These are phyloP conservation scores for Kryptolebias marmoratus DNA, from an alignment of 2,113 vertebrate genomes.

Conservation along the genomic window DNA sequence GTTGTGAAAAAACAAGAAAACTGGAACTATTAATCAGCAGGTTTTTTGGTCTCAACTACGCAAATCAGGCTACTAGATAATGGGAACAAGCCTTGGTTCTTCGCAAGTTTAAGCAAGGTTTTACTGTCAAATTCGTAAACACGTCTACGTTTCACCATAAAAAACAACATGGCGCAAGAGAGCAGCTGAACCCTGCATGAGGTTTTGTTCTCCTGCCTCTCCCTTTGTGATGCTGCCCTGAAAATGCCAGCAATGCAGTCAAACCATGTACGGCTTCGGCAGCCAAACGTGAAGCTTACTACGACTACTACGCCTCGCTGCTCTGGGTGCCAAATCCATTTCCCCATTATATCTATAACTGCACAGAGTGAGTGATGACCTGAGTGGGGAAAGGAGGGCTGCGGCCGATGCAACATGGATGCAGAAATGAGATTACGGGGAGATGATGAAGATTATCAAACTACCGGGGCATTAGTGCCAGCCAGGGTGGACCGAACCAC, in stretches of 20 bases:
- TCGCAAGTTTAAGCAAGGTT: no score
- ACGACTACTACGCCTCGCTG: neutral
- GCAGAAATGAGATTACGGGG: slow-evolving; percentile 59
- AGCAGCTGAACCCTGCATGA: neutral
- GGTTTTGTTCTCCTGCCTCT: neutral
- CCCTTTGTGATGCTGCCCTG: neutral
- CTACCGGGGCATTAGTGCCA: slow-evolving; percentile 60
- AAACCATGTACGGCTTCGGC: slow-evolving; percentile 7
- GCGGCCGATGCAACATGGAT: slow-evolving; percentile 22
- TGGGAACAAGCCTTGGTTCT: neutral
- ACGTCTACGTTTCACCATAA: neutral
- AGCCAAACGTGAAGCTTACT: slow-evolving; percentile 12
- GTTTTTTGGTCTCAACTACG: neutral
- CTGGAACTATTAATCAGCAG: no score
- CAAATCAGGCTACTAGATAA: neutral
- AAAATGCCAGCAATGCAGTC: slow-evolving; percentile 10
- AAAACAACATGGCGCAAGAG: neutral
- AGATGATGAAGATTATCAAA: slow-evolving; percentile 58
- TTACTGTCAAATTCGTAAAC: neutral
- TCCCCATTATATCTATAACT: slow-evolving; percentile 18
- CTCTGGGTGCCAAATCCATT: slow-evolving; percentile 16
- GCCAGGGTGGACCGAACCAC: slow-evolving; percentile 38
- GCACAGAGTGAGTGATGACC: slow-evolving; percentile 1
- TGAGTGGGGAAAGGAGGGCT: slow-evolving; percentile 15
- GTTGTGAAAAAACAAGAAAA: no score